Evolutionary conservation across 2,888 invertebrate species (phyloP).

Genomic region (Chaetogeoica ovagalla): DNA sequence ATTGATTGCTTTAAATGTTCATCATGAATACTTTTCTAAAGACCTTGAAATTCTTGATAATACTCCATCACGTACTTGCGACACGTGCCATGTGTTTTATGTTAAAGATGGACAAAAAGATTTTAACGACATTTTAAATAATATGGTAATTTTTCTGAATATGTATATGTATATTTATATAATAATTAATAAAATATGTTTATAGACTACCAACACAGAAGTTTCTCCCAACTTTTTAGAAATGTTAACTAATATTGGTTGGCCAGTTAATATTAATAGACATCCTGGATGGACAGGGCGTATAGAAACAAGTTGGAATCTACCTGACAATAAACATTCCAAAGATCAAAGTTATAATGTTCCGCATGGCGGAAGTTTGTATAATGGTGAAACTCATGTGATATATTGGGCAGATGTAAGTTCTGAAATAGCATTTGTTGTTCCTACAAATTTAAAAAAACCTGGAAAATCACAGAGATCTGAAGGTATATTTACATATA

Average conservation of each 20-base stretch:
- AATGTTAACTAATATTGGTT: constrained; percentile 76
- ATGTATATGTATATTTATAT: not conserved
- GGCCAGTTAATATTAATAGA: constrained; percentile 79
- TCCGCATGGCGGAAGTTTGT: constrained; percentile 70
- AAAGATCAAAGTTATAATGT: constrained; percentile 40
- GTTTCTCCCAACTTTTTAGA: constrained; percentile 65
- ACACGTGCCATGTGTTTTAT: constrained; percentile 93
- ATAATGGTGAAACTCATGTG: constrained; percentile 82
- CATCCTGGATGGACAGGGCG: constrained; percentile 97
- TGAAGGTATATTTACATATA: constrained; percentile 23
- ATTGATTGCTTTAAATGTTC: constrained; percentile 41
- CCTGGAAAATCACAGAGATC: constrained; percentile 5
- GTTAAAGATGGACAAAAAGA: constrained; percentile 82
- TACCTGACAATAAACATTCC: constrained; percentile 54
- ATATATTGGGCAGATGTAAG: constrained; percentile 95
- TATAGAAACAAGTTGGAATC: constrained; percentile 59
- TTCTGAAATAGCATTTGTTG: constrained; percentile 92
- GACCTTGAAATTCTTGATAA: constrained; percentile 84
- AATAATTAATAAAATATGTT: constrained; percentile 32
- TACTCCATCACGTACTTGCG: constrained; percentile 82
- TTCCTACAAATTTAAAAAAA: constrained; percentile 67
- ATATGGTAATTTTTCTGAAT: constrained; percentile 65
- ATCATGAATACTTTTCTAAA: constrained; percentile 69
- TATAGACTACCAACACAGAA: constrained; percentile 60
- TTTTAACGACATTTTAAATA: constrained; percentile 78